Evolutionary conservation across 2,888 invertebrate genomes (phyloP), one percentile per base, ranked within the genome.

Genomic region (Limnephilus marmoratus): DNA sequence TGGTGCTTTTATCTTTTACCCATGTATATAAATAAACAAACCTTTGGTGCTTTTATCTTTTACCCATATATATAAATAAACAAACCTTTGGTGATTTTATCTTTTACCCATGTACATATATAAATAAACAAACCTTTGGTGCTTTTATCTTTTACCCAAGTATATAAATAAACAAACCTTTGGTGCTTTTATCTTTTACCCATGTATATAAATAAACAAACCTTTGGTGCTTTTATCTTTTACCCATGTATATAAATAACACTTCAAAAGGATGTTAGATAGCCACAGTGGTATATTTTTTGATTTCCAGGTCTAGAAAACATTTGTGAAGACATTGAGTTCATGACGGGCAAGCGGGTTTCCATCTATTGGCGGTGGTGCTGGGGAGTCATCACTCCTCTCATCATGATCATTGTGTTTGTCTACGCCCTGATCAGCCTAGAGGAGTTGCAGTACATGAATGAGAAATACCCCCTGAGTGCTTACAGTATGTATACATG

Each of bases 351-450:
- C 31, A 96, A 96, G 49, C 97, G 97, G 94, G 97, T 95, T 0
- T 96, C 97, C 2, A 94, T 97, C 68, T 98, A 98, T 94, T 98
- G 98, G 98, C 96, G 98, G 93, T 94, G 97, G 82, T 98, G 98
- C 94, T 98, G 98, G 98, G 97, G 97, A 0, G 87, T 98, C 13
- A 95, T 98, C 85, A 98, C 98, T 2, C 98, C 98, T 0, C 94
- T 96, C 0, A 96, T 98, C 92, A 97, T 98, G 96, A 95, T 97
- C 3, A 94, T 96, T 0, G 98, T 98, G 90, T 96, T 98, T 94
- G 94, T 98, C 13, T 98, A 98, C 94, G 98, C 98, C 7, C 95
- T 98, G 49, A 94, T 95, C 0, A 96, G 97, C 0, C 96, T 97
- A 92, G 96, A 97, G 92, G 96, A 97, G 0, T 94, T 97, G 4